A percentile compares a stretch with the other conserved stretches of the same genome.
These are phyloP conservation scores for Pasiphila rectangulata DNA, from an alignment of 2,888 invertebrate species.

Conservation along the genomic window DNA sequence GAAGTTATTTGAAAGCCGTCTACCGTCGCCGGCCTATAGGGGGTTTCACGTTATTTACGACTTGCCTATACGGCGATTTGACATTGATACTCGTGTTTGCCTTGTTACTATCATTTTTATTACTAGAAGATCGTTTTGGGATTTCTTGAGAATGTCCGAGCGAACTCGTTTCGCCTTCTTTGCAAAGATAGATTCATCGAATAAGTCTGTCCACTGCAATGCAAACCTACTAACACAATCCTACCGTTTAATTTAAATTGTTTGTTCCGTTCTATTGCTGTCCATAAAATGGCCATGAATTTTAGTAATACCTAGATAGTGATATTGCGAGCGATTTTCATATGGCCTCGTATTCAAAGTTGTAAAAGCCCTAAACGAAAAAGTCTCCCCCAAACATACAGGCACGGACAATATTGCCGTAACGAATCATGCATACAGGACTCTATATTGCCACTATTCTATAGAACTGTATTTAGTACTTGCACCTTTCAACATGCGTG, in stretches of 20 bases:
- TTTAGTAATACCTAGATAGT: too few species aligned
- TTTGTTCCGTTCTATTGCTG: too few species aligned
- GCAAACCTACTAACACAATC: too few species aligned
- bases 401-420: conserved; percentile 16
- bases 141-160: neutral
- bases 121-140: conserved; percentile 4
- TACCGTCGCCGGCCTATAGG: conserved; percentile 46
- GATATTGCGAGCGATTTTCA: neutral
- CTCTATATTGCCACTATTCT: conserved; percentile 13
- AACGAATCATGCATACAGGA: conserved; percentile 19
- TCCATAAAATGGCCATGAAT: too few species aligned
- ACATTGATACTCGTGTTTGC: conserved; percentile 29
- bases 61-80: conserved; percentile 36
- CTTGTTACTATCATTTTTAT: conserved; percentile 17
- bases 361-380: conserved; percentile 14
- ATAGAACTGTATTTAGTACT: conserved; percentile 3
- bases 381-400: conserved; percentile 11
- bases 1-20: conserved; percentile 57
- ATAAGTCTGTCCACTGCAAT: too few species aligned
- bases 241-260: neutral
- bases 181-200: neutral
- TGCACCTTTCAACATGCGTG: neutral
- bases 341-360: neutral
- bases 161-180: neutral
- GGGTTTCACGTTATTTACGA: conserved; percentile 44